phyloP scores from a whole-genome alignment of 1,140 invertebrate species.

The Heterodera carotae region DNA sequence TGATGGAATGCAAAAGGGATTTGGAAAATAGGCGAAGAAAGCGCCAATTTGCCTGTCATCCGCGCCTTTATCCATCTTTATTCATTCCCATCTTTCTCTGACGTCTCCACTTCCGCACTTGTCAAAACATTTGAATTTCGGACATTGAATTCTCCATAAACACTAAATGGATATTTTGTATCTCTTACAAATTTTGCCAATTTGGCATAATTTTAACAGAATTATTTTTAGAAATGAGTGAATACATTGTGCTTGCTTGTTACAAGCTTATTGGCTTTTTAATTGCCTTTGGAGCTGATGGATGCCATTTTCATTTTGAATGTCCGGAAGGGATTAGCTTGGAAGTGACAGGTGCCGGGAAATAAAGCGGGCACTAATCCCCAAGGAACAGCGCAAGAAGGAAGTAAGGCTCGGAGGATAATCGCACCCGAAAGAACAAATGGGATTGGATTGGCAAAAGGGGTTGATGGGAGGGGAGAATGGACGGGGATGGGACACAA shows the following conservation, averaged over 20 bases:
- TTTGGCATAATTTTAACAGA: no score
- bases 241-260: no score
- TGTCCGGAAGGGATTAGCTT: slow-evolving; percentile 4
- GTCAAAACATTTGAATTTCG: slow-evolving; percentile 16
- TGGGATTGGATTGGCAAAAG: not conserved
- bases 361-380: not conserved
- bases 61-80: not conserved
- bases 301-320: not conserved
- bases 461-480: not conserved
- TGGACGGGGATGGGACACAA: no score
- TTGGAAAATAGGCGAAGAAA: not conserved
- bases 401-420: not conserved
- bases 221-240: no score
- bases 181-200: no score
- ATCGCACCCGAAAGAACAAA: not conserved
- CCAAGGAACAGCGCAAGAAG: not conserved
- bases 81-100: not conserved
- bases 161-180: no score
- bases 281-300: not conserved
- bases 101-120: not conserved
- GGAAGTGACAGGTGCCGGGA: slow-evolving; percentile 18
- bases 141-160: not conserved
- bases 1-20: not conserved
- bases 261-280: not conserved
- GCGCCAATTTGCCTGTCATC: slow-evolving; percentile 11